These are phyloP conservation scores for Pogonomyrmex californicus DNA, from an alignment of 1,140 invertebrate species.

Conservation along the genomic window DNA sequence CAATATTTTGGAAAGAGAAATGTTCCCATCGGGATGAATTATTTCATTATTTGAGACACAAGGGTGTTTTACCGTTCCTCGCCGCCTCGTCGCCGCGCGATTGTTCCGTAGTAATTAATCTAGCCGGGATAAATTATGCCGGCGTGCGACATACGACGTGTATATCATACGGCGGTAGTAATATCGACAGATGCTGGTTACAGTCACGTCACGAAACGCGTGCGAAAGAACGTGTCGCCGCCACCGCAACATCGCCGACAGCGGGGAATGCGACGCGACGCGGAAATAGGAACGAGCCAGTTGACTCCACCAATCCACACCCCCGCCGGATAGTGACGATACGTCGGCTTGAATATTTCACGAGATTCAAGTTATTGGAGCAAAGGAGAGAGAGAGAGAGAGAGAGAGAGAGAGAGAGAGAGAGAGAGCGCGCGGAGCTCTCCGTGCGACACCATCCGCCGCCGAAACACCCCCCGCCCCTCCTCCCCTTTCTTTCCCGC, in stretches of 20 bases:
- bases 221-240: constrained; percentile 56
- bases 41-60: constrained; percentile 14
- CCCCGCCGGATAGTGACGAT: constrained; percentile 18
- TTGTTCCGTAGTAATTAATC: constrained; percentile 36
- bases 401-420: no score
- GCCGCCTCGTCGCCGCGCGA: constrained; percentile 11
- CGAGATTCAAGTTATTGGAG: constrained; percentile 51
- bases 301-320: constrained; percentile 51
- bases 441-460: background rate
- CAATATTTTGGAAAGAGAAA: background rate
- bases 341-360: constrained; percentile 67
- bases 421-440: no score
- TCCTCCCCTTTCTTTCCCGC: background rate
- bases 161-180: constrained; percentile 41
- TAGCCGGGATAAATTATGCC: constrained; percentile 23
- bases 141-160: constrained; percentile 1
- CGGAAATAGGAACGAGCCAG: constrained; percentile 49
- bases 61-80: constrained; percentile 1
- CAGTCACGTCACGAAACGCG: constrained; percentile 55
- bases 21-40: background rate
- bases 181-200: constrained; percentile 64
- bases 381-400: no score
- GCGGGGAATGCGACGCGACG: constrained; percentile 42
- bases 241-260: constrained; percentile 9
- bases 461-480: background rate